These are phyloP conservation scores for Lepisosteus osseus DNA, from an alignment of 2,113 vertebrate species.

Conservation along the genomic window DNA sequence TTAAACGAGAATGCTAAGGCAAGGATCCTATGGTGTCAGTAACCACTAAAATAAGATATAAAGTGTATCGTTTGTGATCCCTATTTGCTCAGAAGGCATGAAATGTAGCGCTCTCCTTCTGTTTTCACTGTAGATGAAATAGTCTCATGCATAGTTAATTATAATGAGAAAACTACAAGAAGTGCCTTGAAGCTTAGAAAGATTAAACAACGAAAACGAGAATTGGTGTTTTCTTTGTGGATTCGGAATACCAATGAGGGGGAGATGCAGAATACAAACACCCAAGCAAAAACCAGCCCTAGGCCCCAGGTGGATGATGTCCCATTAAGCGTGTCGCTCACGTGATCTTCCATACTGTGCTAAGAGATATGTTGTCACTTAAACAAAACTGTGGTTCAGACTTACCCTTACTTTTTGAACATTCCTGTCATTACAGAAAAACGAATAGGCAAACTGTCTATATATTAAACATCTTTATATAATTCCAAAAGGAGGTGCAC, in stretches of 20 bases:
- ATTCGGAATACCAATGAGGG: neutral
- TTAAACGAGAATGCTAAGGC: neutral
- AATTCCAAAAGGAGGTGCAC: too few relatives aligned
- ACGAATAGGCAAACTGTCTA: too few relatives aligned
- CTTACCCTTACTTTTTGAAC: too few relatives aligned
- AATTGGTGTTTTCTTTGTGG: neutral
- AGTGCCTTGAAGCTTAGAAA: neutral
- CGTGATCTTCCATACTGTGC: neutral
- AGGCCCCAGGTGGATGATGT: neutral
- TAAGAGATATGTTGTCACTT: neutral
- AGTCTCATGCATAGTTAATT: constrained; percentile 7
- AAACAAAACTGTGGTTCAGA: too few relatives aligned
- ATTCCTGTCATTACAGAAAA: too few relatives aligned
- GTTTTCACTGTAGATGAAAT: neutral
- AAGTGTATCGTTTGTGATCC: neutral
- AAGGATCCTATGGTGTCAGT: constrained; percentile 2
- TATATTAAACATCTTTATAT: too few relatives aligned
- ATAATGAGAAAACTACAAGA: constrained; percentile 7
- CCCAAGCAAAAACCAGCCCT: neutral
- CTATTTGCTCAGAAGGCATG: neutral
- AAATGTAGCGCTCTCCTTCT: neutral
- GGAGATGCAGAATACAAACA: neutral
- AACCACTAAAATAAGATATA: neutral
- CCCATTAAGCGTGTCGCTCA: neutral
- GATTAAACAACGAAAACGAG: neutral